These are phyloP conservation scores for Halocynthia aurantium DNA, from an alignment of 23 tunicate species.

Conservation along the genomic window DNA sequence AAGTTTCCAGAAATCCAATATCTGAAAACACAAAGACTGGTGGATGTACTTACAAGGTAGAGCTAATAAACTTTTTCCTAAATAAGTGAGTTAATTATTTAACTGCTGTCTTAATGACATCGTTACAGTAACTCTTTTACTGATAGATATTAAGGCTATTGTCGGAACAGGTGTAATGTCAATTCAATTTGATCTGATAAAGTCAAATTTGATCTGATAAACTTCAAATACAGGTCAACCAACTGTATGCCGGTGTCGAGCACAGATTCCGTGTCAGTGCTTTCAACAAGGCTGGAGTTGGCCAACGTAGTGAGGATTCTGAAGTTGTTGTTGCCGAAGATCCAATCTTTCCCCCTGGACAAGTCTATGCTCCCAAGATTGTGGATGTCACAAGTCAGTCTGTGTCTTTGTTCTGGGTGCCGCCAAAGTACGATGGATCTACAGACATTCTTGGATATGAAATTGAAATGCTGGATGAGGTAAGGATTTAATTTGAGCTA, in stretches of 20 bases:
- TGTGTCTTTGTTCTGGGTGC: slow-evolving; percentile 13
- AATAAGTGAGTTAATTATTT: too few species aligned
- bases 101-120: too few species aligned
- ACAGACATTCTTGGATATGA: slow-evolving; percentile 24
- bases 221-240: slow-evolving; percentile 17
- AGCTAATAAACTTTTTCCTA: neutral
- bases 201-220: neutral
- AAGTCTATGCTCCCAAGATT: slow-evolving; percentile 29
- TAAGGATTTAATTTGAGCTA: neutral
- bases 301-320: slow-evolving; percentile 21
- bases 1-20: slow-evolving; percentile 30
- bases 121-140: neutral
- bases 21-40: neutral
- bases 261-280: slow-evolving; percentile 33
- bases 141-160: neutral
- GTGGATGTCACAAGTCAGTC: slow-evolving; percentile 1
- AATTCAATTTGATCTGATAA: neutral
- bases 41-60: slow-evolving; percentile 17
- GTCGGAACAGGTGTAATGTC: neutral
- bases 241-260: slow-evolving; percentile 16
- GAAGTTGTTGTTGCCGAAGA: neutral
- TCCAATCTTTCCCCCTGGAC: slow-evolving; percentile 30
- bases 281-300: slow-evolving; percentile 39
- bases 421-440: slow-evolving; percentile 37
- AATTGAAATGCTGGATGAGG: slow-evolving; percentile 31